Conservation (phyloP, 2,113 vertebrate species). For the Erythrocercus mccallii region DNA sequence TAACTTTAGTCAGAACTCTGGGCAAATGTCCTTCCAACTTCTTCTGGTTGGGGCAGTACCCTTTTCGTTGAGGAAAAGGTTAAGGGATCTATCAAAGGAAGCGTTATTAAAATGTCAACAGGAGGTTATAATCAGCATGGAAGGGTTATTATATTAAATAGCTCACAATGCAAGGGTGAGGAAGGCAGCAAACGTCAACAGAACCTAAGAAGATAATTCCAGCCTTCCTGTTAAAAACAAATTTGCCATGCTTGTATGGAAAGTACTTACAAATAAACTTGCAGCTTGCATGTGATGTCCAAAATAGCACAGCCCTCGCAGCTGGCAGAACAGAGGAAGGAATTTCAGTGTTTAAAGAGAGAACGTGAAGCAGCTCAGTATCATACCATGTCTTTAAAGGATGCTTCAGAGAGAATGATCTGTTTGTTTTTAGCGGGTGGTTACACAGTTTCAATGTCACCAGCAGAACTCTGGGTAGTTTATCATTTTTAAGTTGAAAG, state of each 20-base stretch:
- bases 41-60: not conserved
- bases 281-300: not conserved
- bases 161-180: not conserved
- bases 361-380: not conserved
- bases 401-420: not conserved
- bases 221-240: not conserved
- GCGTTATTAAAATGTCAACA: not conserved
- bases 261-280: not conserved
- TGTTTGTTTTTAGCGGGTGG: not conserved
- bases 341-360: not conserved
- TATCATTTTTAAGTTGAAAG: conserved; percentile 30
- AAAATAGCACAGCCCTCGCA: not conserved
- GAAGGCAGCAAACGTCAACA: not conserved
- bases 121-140: not conserved
- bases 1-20: not conserved
- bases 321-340: not conserved
- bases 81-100: not conserved
- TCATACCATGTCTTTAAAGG: not conserved
- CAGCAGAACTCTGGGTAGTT: not conserved
- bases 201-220: not conserved
- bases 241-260: not conserved
- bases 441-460: not conserved
- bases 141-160: not conserved
- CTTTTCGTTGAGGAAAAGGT: not conserved
- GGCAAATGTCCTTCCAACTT: not conserved